phyloP scores from a whole-genome alignment of 2,113 vertebrate genomes.

The Asarcornis scutulata region DNA sequence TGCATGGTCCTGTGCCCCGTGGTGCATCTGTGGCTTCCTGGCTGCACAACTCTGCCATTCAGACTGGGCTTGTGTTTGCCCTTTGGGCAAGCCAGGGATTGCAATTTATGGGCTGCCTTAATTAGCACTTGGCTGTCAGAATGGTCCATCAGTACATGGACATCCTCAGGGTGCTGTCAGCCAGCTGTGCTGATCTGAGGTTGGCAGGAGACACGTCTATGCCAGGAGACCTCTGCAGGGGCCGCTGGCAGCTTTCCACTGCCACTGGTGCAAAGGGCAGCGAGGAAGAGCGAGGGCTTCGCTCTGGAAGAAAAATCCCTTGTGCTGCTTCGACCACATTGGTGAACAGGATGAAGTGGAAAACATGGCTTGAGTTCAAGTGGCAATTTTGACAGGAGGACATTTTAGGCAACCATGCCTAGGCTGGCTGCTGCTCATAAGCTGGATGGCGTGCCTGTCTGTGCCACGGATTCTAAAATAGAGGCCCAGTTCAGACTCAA shows the following conservation, averaged over 20 bases:
- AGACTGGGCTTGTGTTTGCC: neutral
- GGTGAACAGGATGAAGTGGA: neutral
- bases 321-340: neutral
- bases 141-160: neutral
- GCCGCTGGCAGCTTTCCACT: neutral
- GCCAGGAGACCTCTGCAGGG: neutral
- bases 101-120: conserved; percentile 6
- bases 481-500: neutral
- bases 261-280: neutral
- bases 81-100: neutral
- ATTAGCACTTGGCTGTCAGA: conserved; percentile 14
- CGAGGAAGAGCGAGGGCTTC: accelerated
- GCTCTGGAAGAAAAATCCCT: neutral
- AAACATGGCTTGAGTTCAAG: neutral
- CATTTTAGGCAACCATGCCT: neutral
- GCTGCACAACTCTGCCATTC: neutral
- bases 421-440: neutral
- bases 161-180: neutral
- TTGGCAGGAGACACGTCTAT: neutral
- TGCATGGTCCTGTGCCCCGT: accelerated
- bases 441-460: neutral
- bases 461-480: neutral
- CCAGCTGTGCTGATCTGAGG: neutral
- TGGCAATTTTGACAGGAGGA: neutral
- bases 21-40: neutral